Conservation (phyloP, 2,888 invertebrate genomes). For the Morinoia aosen region DNA sequence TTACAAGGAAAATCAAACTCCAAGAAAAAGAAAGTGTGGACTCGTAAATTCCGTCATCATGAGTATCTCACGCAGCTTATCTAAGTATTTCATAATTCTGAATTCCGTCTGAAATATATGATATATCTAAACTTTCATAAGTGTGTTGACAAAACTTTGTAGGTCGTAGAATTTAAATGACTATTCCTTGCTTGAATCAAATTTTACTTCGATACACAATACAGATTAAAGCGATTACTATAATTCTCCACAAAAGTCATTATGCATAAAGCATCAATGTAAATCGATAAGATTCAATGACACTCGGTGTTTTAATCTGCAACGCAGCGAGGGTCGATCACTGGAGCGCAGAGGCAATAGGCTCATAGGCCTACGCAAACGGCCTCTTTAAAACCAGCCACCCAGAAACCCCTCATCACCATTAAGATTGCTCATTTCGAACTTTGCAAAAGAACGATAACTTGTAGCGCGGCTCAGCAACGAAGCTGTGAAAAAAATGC, state of each 20-base stretch:
- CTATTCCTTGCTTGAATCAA: not conserved
- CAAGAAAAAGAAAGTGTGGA: not conserved
- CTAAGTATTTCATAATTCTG: not conserved
- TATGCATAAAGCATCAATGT: slow-evolving; percentile 28
- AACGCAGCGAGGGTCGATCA: slow-evolving; percentile 21
- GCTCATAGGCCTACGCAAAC: slow-evolving; percentile 53
- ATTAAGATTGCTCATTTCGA: slow-evolving; percentile 53
- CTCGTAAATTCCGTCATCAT: not conserved
- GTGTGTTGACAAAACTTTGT: not conserved
- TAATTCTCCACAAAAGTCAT: not conserved
- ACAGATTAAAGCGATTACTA: not conserved
- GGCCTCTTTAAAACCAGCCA: slow-evolving; percentile 54
- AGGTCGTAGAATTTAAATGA: not conserved
- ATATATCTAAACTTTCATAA: not conserved
- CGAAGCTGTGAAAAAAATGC: slow-evolving; percentile 23
- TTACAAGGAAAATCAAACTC: not conserved
- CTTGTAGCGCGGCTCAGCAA: slow-evolving; percentile 52
- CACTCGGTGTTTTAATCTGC: slow-evolving; percentile 52
- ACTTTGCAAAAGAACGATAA: slow-evolving; percentile 52
- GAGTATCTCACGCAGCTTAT: not conserved
- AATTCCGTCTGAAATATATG: not conserved
- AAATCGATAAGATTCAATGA: slow-evolving; percentile 49
- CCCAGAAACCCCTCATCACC: slow-evolving; percentile 53
- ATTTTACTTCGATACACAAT: not conserved
- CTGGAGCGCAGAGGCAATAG: slow-evolving; percentile 23